Base-by-base conservation (phyloP, 2,113 vertebrate genomes). In the Alosa alosa region DNA sequence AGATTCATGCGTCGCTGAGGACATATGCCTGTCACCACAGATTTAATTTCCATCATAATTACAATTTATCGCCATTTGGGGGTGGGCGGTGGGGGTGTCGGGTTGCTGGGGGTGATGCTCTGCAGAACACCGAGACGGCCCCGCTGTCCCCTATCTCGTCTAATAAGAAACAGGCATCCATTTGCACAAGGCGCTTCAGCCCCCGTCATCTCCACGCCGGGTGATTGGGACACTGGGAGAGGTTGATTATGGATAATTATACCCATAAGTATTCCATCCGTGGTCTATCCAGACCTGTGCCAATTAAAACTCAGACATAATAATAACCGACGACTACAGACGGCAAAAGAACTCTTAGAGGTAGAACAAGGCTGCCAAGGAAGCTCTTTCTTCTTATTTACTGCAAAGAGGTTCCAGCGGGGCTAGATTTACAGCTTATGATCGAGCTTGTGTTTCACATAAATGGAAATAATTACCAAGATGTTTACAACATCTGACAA, bases 31-130 rank as follows among this genome's bases (percentile, higher is more conserved):
- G 84, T 89, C 89, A 91, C 68, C 57, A 17, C 52, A 81, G 82
- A 83, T 86, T 82, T 93, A 93, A 93, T 94, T 92, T 89, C 81
- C 82, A 55, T 50, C 86, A 89, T 91, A 91, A 92, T 84, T 87
- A 86, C 84, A 84, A 93, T 91, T 91, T 84, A 93, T 94, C 87
- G 84, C 86, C 85, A 84, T 60, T 60, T 60, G 18, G 55, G 55
- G 55, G 83, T 81, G 11, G 60, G 75, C 83, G 81, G 41, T 9
- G 72, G 44, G 55, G 6, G 55, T 6, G 55, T 57, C 18, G 55
- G 55, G 55, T 60, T 60, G 55, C 55, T 22, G 55, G 55, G 41
- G 72, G 20, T 45, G 49, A 60, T 84, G 81, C 57, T 50, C 49
- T 84, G 50, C 82, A 88, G 72, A 52, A n/a, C 72, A 83, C 47